Evolutionary conservation across 2,888 invertebrate genomes (phyloP), one percentile per base, ranked within the genome.

Genomic region (Stenurella melanura): DNA sequence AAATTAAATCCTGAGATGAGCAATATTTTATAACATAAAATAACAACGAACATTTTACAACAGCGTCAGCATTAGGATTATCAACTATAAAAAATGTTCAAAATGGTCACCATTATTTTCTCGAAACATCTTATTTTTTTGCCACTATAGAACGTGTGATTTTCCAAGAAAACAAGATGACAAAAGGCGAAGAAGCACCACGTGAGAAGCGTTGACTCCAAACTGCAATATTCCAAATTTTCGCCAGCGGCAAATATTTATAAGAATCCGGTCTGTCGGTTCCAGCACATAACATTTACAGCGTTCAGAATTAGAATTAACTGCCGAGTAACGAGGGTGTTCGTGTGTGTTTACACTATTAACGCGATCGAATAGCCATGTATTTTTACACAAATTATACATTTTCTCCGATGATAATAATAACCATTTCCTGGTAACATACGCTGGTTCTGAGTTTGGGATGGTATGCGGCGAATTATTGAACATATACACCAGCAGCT

Each of bases 301-400:
- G 38, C 63, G 3, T 30, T 38, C 63, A 63, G 30, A 63, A 63
- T 63, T 63, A 63, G 63, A 63, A 63, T 63, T 63, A 60, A 63
- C 38, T 9, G 38, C 63, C 38, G 9, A 38, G 63, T 17, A 63
- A 42, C 64, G 64, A 64, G 38, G 18, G 64, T 64, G 50, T 64
- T 64, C 64, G 38, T 42, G 42, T 60, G 15, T 60, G 60, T 30
- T 60, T 60, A 60, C 60, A 60, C 60, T 26, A 60, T 60, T 60
- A 60, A 60, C 15, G 26, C 6, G 60, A 26, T 11, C 60, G 60
- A 30, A 26, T 7, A 26, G 60, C 60, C n/a, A 50, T 50, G 60
- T 30, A 21, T 21, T 60, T 60, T 26, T 30, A 60, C 21, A 30
- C 21, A 60, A 60, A 60, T 50, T 15, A 50, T 50, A 60, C 15